Base-by-base conservation (phyloP, 1,140 invertebrate species). In the Scaptomyza hsui region DNA sequence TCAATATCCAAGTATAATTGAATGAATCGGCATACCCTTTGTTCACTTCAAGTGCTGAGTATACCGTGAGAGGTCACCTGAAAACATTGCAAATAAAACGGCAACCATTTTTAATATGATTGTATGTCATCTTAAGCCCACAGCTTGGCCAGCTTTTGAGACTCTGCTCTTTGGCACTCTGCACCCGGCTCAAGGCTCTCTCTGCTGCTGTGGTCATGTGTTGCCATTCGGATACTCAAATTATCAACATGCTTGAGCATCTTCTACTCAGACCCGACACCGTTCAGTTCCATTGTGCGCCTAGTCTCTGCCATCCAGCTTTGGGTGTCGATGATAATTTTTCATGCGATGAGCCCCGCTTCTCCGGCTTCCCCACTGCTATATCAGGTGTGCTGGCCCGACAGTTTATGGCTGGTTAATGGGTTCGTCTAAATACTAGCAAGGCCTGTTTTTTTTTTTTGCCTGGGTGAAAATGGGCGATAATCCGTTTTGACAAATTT, bases 401-500 rank as follows among this genome's bases (percentile, higher is more conserved):
- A 47, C 12, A 1, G 19, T 10, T 51, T 51, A 51, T 51, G 52
- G 37, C 80, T 47, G 60, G 53, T 47, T 86, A 85, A 85, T 85
- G 81, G 81, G 81, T 86, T 85, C 82, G 81, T 78, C 81, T 86
- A 86, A 86, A 88, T 88, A 86, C 70, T 88, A 67, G 77, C 69
- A 29, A 63, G 64, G 72, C 75, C 13, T 39, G 60, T 53, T 29
- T 29, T 57, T 35, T 39, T 53, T 53, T 29, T 29, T 57, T 35
- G 24, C 52, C 18, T 53, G 48, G 72, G 80, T 83, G 81, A 86
- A 86, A 89, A 89, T 89, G 77, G 86, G 86, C 77, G 86, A 89
- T 89, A 89, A 89, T 89, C 86, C 85, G 86, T 76, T 89, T 89
- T 89, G 86, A 89, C 86, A 89, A 89, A 89, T 89, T 89, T 82